Evolutionary conservation across 2,888 invertebrate genomes (phyloP), one percentile per base, ranked within the genome.

Genomic region (Entomobrya proxima): DNA sequence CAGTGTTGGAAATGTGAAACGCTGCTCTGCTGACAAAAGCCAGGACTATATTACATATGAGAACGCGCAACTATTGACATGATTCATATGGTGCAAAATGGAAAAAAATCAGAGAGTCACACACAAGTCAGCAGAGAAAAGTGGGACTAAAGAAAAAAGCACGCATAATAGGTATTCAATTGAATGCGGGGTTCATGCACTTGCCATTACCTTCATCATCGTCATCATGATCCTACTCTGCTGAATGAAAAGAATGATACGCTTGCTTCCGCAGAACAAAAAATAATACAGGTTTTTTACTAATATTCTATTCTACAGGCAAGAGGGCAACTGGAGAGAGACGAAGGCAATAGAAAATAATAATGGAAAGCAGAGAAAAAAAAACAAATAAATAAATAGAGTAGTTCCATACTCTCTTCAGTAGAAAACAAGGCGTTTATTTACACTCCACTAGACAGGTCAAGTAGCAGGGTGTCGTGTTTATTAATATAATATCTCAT

Each of bases 191-290:
- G 82, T 82, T 82, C 75, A 47, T 74, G 74, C 75, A 61, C 74
- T 72, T 30, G 35, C n/a, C 24, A 40, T 67, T 67, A 67, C 67
- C 24, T 11, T 61, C 32, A n/a, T 58, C 58, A 37, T 35, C 72
- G 15, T 32, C 50, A 55, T 37, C 79, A 69, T 32, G 24, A 21
- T n/a, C n/a, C 21, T 37, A 37, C 35, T 69, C 79, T 13, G n/a
- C 69, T 35, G 40, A n/a, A 74, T 64, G 75, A 64, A 75, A 82
- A 82, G 74, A 82, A 82, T 82, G 61, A 82, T 82, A 82, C 50
- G 61, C 64, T 82, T 64, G 75, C 50, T 82, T 82, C 82, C 82
- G 82, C 69, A 69, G 69, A 44, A 69, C 30, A 67, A 67, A 67
- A 64, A 18, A 64, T 30, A 27, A 44, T n/a, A n/a, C n/a, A n/a